Percentiles rank a stretch among this genome's conserved stretches.
These are phyloP conservation scores for Verasper variegatus DNA, from an alignment of 2,113 vertebrate genomes.

Conservation along the genomic window DNA sequence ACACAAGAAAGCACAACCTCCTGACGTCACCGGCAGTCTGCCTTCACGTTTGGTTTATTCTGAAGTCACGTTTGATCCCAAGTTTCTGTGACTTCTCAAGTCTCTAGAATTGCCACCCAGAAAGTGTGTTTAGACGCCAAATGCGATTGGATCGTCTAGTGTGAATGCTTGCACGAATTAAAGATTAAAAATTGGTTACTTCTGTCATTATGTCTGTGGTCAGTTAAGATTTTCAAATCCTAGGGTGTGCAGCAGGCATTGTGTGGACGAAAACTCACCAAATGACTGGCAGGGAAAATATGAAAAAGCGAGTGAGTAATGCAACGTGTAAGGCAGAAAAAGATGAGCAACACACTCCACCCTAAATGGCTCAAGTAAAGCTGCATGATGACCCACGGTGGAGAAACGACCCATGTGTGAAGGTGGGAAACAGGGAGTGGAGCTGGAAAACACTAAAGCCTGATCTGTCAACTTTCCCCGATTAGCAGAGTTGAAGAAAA, in stretches of 20 bases:
- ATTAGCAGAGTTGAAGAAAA: neutral
- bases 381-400: neutral
- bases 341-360: slow-evolving; percentile 6
- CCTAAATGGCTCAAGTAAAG: slow-evolving; percentile 9
- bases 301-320: neutral
- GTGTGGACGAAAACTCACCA: neutral
- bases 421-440: slow-evolving; percentile 15
- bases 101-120: neutral
- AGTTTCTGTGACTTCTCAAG: neutral
- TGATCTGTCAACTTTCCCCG: slow-evolving; percentile 10
- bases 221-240: too few relatives aligned
- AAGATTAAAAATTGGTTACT: neutral
- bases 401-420: slow-evolving; percentile 20
- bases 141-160: too few relatives aligned
- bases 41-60: too few relatives aligned
- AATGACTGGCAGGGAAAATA: neutral
- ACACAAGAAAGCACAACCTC: too few relatives aligned
- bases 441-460: slow-evolving; percentile 14
- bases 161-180: neutral
- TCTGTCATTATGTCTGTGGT: neutral
- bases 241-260: neutral
- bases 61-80: too few relatives aligned
- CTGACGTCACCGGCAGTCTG: too few relatives aligned
- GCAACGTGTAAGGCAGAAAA: neutral
- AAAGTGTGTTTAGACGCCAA: neutral